A percentile compares a stretch with the other conserved stretches of the same genome.
These are phyloP conservation scores for Seladonia tumulorum DNA, from an alignment of 2,888 invertebrate genomes.

Conservation along the genomic window DNA sequence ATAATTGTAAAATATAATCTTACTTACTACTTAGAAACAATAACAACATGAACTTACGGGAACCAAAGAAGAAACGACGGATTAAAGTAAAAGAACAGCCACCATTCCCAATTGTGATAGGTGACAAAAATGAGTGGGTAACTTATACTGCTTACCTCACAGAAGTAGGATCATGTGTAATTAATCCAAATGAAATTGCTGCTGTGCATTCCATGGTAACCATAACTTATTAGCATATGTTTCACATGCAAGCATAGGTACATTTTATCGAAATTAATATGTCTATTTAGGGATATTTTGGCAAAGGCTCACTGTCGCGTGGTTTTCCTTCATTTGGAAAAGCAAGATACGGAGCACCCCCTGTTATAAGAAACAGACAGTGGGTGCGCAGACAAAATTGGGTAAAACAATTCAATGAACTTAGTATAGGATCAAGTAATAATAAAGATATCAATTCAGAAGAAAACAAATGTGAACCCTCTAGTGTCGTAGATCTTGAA, in stretches of 20 bases:
- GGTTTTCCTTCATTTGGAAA: constrained; percentile 85
- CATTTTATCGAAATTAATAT: constrained; percentile 4
- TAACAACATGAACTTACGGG: constrained; percentile 84
- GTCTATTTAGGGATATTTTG: constrained; percentile 88
- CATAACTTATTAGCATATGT: constrained; percentile 10
- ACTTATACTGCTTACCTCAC: constrained; percentile 88
- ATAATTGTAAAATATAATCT: neutral
- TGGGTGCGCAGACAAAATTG: constrained; percentile 87
- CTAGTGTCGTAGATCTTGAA: neutral
- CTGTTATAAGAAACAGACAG: constrained; percentile 87
- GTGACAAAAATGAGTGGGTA: constrained; percentile 84
- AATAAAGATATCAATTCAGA: constrained; percentile 29
- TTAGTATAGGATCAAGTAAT: constrained; percentile 70
- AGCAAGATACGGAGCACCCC: constrained; percentile 82
- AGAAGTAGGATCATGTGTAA: constrained; percentile 89
- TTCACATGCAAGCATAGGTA: neutral
- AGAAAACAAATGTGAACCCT: constrained; percentile 7
- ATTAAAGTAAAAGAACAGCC: constrained; percentile 81
- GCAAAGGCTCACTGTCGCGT: constrained; percentile 89
- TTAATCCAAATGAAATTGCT: constrained; percentile 86
- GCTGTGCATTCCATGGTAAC: constrained; percentile 87
- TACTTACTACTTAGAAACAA: neutral
- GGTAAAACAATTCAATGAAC: constrained; percentile 82
- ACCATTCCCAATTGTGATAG: constrained; percentile 83
- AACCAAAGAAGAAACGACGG: constrained; percentile 85